These are phyloP conservation scores for Eolophus roseicapilla DNA, from an alignment of 2,113 vertebrate species.

Conservation along the genomic window DNA sequence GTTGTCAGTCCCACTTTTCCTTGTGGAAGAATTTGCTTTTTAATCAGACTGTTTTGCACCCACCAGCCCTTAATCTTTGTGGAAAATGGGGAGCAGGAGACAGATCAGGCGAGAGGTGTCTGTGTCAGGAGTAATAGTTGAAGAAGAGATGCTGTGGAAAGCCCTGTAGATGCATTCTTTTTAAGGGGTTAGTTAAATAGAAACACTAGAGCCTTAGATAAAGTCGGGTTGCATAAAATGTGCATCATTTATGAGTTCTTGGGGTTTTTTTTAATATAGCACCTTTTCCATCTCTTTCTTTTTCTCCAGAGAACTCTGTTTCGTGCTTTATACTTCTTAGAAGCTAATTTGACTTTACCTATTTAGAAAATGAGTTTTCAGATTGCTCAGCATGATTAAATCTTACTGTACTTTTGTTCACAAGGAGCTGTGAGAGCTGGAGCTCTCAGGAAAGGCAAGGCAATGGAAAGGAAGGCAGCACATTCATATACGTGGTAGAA, in stretches of 20 bases:
- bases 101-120: neutral
- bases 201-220: neutral
- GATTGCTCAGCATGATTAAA: neutral
- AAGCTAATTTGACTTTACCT: neutral
- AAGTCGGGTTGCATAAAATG: neutral
- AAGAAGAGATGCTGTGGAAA: neutral
- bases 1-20: neutral
- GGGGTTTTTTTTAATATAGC: rapidly evolving
- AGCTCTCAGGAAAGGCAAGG: neutral
- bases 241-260: neutral
- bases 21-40: neutral
- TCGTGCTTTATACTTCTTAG: neutral
- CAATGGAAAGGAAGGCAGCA: neutral
- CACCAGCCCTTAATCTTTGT: neutral
- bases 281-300: neutral
- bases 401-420: neutral
- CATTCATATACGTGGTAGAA: neutral
- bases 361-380: neutral
- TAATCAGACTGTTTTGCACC: neutral
- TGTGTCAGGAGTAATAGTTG: neutral
- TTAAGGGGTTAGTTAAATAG: neutral
- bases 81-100: neutral
- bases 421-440: neutral
- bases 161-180: neutral
- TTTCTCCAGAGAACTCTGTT: neutral